Evolutionary conservation across 2,113 vertebrate genomes (phyloP).

Genomic region (Sclerurus mexicanus): DNA sequence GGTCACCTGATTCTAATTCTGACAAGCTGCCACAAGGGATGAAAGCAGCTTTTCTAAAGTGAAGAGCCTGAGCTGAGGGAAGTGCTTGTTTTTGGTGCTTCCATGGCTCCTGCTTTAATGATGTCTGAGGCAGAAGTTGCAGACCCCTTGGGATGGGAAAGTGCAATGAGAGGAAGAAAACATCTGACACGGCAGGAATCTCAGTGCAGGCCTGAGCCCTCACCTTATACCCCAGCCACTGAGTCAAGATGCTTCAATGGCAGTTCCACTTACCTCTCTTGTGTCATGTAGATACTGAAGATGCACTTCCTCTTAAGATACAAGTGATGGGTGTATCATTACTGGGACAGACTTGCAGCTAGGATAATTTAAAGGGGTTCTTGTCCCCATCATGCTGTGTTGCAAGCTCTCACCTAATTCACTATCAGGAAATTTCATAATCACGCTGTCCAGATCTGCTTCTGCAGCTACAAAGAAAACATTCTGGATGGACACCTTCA

Average conservation of each 20-base stretch:
- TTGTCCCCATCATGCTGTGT: neutral
- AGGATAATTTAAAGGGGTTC: neutral
- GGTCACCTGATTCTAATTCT: constrained; percentile 16
- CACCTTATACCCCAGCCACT: neutral
- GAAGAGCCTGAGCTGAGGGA: neutral
- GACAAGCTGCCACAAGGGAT: constrained; percentile 7
- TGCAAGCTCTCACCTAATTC: neutral
- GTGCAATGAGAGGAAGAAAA: neutral
- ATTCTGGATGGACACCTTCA: neutral
- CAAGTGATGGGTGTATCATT: neutral
- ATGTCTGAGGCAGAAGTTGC: fast-evolving
- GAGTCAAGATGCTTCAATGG: neutral
- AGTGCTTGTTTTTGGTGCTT: neutral
- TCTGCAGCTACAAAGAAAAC: neutral
- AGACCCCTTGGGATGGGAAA: neutral
- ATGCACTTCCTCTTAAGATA: neutral
- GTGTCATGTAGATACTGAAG: neutral
- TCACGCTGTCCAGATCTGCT: fast-evolving
- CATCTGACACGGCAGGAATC: neutral
- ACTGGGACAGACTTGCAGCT: neutral
- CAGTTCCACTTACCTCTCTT: neutral
- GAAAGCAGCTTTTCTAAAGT: neutral
- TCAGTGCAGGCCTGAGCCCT: neutral
- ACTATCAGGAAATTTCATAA: neutral
- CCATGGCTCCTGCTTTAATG: neutral